Conservation (phyloP, 2,888 invertebrate species). For the Junonia oenone region DNA sequence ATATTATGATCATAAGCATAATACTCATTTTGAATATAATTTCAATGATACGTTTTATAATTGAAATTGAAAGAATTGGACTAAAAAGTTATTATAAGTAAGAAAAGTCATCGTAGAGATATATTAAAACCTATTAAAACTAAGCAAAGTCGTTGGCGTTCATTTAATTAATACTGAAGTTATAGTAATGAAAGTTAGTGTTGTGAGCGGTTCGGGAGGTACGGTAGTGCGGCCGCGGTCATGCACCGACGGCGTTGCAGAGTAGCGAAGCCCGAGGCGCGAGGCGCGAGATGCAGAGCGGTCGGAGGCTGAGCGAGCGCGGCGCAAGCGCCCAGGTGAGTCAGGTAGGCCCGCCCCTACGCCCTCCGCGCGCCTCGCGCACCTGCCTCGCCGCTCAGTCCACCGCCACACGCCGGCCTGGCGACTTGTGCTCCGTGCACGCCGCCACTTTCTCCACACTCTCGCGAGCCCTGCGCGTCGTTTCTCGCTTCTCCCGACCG, state of each 20-base stretch:
- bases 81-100: neutral
- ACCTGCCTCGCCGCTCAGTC: slow-evolving; percentile 60
- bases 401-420: slow-evolving; percentile 52
- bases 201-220: slow-evolving; percentile 16
- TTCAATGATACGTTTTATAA: too few relatives aligned
- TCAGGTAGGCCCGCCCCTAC: slow-evolving; percentile 77
- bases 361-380: slow-evolving; percentile 63
- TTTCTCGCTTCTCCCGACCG: slow-evolving; percentile 71
- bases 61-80: too few relatives aligned
- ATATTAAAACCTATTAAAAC: slow-evolving; percentile 1
- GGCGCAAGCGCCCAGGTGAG: slow-evolving; percentile 78
- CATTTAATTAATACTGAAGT: slow-evolving; percentile 21
- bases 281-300: slow-evolving; percentile 39
- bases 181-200: slow-evolving; percentile 28
- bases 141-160: slow-evolving; percentile 3
- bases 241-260: slow-evolving; percentile 30
- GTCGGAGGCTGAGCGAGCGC: slow-evolving; percentile 59
- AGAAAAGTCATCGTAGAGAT: neutral
- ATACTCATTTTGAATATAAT: too few relatives aligned
- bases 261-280: slow-evolving; percentile 33
- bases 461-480: slow-evolving; percentile 74
- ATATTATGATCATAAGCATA: too few relatives aligned
- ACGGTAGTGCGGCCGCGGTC: slow-evolving; percentile 14
- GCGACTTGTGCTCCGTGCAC: slow-evolving; percentile 76
- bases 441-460: slow-evolving; percentile 74